These are phyloP conservation scores for Brachionus rotundiformis DNA, from an alignment of 1,140 invertebrate species.

Conservation along the genomic window DNA sequence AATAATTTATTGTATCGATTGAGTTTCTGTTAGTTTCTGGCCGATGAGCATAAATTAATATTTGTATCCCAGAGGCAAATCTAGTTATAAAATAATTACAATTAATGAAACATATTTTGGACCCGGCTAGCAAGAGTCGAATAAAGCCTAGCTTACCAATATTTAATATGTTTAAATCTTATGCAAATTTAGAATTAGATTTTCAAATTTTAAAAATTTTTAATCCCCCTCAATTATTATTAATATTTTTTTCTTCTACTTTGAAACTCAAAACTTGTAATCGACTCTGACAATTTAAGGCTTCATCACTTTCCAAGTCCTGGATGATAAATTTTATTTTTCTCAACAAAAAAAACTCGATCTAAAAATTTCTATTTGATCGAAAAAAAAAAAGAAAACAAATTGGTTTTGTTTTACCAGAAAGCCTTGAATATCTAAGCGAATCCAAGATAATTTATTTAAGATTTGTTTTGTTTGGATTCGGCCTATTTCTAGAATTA, in stretches of 20 bases:
- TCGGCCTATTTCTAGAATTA: constrained; percentile 13
- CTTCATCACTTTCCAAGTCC: neutral
- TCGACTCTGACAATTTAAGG: neutral
- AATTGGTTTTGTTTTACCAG: constrained; percentile 4
- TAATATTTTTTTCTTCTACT: neutral
- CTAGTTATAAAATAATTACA: neutral
- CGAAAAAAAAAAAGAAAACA: neutral
- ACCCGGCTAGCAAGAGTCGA: neutral
- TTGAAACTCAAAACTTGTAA: constrained; percentile 25
- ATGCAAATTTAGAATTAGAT: constrained; percentile 20
- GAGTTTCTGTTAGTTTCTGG: neutral
- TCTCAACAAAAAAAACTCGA: neutral
- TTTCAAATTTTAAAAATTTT: neutral
- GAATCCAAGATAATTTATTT: neutral
- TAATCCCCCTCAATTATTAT: too few species aligned
- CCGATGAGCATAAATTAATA: neutral
- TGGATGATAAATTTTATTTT: neutral
- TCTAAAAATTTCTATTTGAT: neutral
- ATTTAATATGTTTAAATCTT: constrained; percentile 14
- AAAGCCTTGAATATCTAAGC: neutral
- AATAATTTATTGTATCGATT: constrained; percentile 17
- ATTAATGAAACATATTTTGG: neutral
- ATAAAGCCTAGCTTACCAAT: neutral
- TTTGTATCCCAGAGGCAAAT: neutral
- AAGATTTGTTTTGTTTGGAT: neutral